phyloP scores from a whole-genome alignment of 2,888 invertebrate species.

The Abrostola triplasia region DNA sequence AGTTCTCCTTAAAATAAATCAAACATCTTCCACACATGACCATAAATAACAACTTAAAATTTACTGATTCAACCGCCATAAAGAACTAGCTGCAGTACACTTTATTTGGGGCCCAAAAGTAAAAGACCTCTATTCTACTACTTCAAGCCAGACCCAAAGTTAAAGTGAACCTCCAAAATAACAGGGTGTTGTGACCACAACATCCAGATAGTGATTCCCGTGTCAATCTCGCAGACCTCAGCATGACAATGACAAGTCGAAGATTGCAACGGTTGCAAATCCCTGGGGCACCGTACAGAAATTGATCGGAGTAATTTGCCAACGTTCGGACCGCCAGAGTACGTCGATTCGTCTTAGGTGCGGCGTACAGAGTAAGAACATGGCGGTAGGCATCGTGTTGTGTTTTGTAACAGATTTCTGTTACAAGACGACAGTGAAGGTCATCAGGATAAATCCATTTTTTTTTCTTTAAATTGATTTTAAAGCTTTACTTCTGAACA shows the following conservation, averaged over 20 bases:
- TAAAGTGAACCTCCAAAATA: slow-evolving; percentile 36
- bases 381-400: slow-evolving; percentile 16
- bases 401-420: background rate
- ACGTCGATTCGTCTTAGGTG: slow-evolving; percentile 67
- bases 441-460: too few relatives aligned
- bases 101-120: background rate
- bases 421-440: too few relatives aligned
- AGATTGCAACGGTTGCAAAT: slow-evolving; percentile 82
- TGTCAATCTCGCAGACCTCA: slow-evolving; percentile 54
- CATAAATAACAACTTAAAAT: too few relatives aligned
- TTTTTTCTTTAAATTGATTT: too few relatives aligned
- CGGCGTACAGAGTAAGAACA: slow-evolving; percentile 22
- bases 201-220: slow-evolving; percentile 41
- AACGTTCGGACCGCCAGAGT: slow-evolving; percentile 67
- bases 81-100: too few relatives aligned
- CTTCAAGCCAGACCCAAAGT: slow-evolving; percentile 13
- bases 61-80: too few relatives aligned
- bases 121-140: background rate
- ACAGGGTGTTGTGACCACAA: slow-evolving; percentile 33
- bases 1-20: too few relatives aligned
- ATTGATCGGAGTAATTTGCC: slow-evolving; percentile 84
- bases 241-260: slow-evolving; percentile 83
- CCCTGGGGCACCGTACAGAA: slow-evolving; percentile 69
- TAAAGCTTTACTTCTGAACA: too few relatives aligned
- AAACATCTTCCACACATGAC: too few relatives aligned